These are phyloP conservation scores for Drosophila mayaguana DNA, from an alignment of 2,888 invertebrate species.

Conservation along the genomic window DNA sequence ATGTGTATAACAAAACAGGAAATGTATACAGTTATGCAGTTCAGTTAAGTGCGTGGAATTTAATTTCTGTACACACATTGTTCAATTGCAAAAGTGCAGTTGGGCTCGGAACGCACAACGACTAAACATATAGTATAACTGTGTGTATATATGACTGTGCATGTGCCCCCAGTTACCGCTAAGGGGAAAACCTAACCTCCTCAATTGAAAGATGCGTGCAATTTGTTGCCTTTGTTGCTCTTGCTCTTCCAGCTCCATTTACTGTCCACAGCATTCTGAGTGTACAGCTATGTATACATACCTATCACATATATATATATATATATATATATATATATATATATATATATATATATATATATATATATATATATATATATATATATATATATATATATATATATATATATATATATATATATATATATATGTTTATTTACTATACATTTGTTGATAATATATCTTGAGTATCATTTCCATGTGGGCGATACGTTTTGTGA, in stretches of 20 bases:
- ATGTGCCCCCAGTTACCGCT: neutral
- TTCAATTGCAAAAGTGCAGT: constrained; percentile 10
- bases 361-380: neutral
- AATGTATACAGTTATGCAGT: neutral
- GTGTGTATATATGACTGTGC: neutral
- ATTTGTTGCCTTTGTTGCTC: constrained; percentile 46
- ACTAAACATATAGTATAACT: neutral
- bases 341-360: neutral
- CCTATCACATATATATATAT: neutral
- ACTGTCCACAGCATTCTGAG: constrained; percentile 30
- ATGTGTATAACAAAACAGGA: neutral
- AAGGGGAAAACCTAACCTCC: neutral
- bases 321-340: neutral
- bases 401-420: neutral
- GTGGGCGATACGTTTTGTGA: constrained; percentile 36
- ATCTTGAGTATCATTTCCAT: constrained; percentile 17
- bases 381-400: too few relatives aligned
- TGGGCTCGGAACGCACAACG: constrained; percentile 1
- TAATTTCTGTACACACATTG: neutral
- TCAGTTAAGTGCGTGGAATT: constrained; percentile 6
- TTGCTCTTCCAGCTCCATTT: constrained; percentile 16
- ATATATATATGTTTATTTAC: neutral
- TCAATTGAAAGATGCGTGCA: constrained; percentile 58
- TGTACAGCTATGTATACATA: constrained; percentile 1
- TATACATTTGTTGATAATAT: constrained; percentile 1